Evolutionary conservation across 2,888 invertebrate genomes (phyloP), one percentile per base, ranked within the genome.

Genomic region (Neoaliturus tenellus): DNA sequence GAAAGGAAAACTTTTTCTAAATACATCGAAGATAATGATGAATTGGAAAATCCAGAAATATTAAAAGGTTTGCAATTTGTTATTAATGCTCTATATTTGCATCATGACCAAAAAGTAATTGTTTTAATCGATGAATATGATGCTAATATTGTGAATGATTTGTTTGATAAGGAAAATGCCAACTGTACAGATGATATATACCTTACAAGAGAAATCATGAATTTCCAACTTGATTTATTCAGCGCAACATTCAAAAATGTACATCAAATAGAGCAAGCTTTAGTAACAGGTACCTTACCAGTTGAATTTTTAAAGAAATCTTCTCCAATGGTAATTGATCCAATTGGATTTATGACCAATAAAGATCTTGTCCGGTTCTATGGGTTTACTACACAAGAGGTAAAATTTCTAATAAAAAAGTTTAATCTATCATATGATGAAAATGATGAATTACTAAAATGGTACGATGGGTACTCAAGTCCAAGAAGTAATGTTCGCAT

Each of bases 121-220:
- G 75, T 75, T 41, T 44, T 75, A 28, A 75, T 75, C 23, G 75
- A 75, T 25, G 75, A 75, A 17, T 75, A 75, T 25, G 75, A 75
- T 75, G 44, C 75, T n/a, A 75, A 23, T 48, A 48, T 75, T 75
- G 75, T 75, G 23, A 75, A 75, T 17, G 44, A 44, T 44, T 35
- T 75, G 8, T 75, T 75, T 14, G 28, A 25, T 28, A 44, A 12
- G 20, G 75, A 75, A 1, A 75, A 75, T 48, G 23, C 44, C 1
- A 44, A n/a, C 23, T 14, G 10, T 17, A 14, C 35, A 8, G 44
- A 75, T 39, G 3, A 28, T 20, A 35, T 17, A 28, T 17, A 75
- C 48, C 10, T 75, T 5, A 75, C 48, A 3, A 75, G 75, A 28
- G 75, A 75, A 41, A 75, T 44, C 17, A 28, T 75, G 41, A 75